Evolutionary conservation across 2,113 vertebrate genomes (phyloP).

Genomic region (Cynoglossus semilaevis): DNA sequence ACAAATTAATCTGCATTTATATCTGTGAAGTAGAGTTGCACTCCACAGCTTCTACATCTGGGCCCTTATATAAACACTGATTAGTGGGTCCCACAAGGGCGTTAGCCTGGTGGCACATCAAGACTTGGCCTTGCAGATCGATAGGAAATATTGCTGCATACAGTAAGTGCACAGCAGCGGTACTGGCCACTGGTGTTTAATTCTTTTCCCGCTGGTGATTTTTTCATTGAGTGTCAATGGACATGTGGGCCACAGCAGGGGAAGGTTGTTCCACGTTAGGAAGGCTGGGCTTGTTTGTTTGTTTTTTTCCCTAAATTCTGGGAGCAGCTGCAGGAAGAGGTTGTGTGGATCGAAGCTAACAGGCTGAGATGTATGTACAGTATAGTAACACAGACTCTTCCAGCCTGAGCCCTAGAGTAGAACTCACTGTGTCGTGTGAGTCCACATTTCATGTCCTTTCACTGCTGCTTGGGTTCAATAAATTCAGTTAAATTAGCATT

Average conservation of each 20-base stretch:
- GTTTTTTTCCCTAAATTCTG: slow-evolving; percentile 49
- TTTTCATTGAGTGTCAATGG: slow-evolving; percentile 69
- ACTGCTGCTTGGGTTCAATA: background rate
- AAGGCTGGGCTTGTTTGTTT: slow-evolving; percentile 54
- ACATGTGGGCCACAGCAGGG: slow-evolving; percentile 41
- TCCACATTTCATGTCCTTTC: slow-evolving; percentile 3
- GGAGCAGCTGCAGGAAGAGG: slow-evolving; percentile 17
- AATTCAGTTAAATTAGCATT: background rate
- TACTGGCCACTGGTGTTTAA: slow-evolving; percentile 48
- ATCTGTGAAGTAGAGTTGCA: slow-evolving; percentile 60
- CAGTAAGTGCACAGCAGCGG: slow-evolving; percentile 45
- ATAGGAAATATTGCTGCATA: slow-evolving; percentile 57
- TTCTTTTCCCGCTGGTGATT: slow-evolving; percentile 33
- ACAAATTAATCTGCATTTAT: slow-evolving; percentile 73
- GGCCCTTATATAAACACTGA: slow-evolving; percentile 70
- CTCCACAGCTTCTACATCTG: slow-evolving; percentile 62
- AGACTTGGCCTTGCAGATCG: slow-evolving; percentile 60
- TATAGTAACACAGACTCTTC: slow-evolving; percentile 19
- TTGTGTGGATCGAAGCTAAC: slow-evolving; percentile 61
- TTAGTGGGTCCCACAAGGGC: slow-evolving; percentile 54
- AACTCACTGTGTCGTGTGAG: slow-evolving; percentile 5
- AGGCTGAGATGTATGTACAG: slow-evolving; percentile 23
- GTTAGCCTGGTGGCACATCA: slow-evolving; percentile 65
- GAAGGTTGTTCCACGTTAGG: slow-evolving; percentile 47
- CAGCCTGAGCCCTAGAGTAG: background rate